phyloP scores from a whole-genome alignment of 1,140 invertebrate species.

The Pararge aegeria region DNA sequence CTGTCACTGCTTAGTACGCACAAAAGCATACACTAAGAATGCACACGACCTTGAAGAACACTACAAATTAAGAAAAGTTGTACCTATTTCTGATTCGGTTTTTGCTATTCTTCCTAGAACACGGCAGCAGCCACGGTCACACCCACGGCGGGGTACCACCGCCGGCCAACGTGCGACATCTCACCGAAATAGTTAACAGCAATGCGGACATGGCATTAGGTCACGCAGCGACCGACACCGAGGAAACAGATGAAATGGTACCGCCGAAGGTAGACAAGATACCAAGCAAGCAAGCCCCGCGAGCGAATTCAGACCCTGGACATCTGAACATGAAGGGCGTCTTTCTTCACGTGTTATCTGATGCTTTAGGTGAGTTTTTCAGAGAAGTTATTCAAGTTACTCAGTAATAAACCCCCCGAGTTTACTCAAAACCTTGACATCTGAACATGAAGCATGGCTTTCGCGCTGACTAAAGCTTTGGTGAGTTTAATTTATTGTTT shows the following conservation, averaged over 20 bases:
- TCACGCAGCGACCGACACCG: constrained; percentile 84
- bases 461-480: too few relatives aligned
- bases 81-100: too few relatives aligned
- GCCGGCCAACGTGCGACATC: constrained; percentile 60
- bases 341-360: constrained; percentile 97
- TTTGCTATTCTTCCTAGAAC: constrained; percentile 80
- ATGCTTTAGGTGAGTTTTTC: constrained; percentile 87
- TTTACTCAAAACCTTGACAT: too few relatives aligned
- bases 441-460: too few relatives aligned
- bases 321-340: constrained; percentile 99
- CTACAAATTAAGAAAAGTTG: too few relatives aligned
- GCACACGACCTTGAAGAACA: too few relatives aligned
- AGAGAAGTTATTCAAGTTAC: not conserved
- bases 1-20: too few relatives aligned
- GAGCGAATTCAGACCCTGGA: constrained; percentile 80
- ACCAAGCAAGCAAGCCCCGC: constrained; percentile 60
- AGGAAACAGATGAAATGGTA: constrained; percentile 89
- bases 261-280: constrained; percentile 56
- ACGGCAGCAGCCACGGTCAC: constrained; percentile 87
- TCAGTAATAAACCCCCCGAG: too few relatives aligned
- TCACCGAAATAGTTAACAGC: constrained; percentile 69
- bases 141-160: constrained; percentile 85
- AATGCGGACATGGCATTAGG: constrained; percentile 72
- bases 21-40: too few relatives aligned
- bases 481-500: too few relatives aligned